phyloP scores from a whole-genome alignment of 2,113 vertebrate species.

The Ceuthmochares aereus region DNA sequence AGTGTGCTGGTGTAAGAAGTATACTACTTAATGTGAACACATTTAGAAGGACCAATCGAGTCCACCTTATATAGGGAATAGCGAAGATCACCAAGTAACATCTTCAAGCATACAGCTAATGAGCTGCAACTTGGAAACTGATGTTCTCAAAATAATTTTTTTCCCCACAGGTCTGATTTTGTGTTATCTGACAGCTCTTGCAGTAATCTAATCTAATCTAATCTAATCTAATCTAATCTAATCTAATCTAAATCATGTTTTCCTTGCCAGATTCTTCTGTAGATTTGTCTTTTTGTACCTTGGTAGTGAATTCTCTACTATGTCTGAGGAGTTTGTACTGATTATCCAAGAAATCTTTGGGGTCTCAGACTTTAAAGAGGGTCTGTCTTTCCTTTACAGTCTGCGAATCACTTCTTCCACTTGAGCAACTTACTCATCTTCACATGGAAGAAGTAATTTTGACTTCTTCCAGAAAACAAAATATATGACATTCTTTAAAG shows the following conservation, averaged over 20 bases:
- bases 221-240: background rate
- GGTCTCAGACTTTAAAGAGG: background rate
- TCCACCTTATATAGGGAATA: background rate
- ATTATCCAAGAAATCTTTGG: background rate
- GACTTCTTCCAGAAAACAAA: constrained; percentile 14
- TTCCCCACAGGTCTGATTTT: background rate
- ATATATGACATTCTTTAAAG: background rate
- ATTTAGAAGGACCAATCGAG: background rate
- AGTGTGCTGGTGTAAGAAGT: background rate
- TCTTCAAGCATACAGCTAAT: background rate
- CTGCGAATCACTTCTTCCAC: background rate
- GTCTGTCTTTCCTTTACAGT: background rate
- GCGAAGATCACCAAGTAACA: background rate
- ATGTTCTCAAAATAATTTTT: background rate
- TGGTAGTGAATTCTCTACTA: background rate
- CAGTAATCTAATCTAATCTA: background rate
- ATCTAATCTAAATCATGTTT: background rate
- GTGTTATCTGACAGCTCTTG: background rate
- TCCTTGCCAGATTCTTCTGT: background rate
- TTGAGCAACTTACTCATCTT: background rate
- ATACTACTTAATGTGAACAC: background rate
- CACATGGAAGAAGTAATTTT: background rate
- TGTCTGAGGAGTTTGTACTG: background rate
- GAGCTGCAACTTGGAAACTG: background rate
- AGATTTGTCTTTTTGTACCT: background rate